Evolutionary conservation across 2,797 vertebrate genomes (phyloP), one percentile per base, ranked within the genome.

Genomic region (Strix occidentalis): DNA sequence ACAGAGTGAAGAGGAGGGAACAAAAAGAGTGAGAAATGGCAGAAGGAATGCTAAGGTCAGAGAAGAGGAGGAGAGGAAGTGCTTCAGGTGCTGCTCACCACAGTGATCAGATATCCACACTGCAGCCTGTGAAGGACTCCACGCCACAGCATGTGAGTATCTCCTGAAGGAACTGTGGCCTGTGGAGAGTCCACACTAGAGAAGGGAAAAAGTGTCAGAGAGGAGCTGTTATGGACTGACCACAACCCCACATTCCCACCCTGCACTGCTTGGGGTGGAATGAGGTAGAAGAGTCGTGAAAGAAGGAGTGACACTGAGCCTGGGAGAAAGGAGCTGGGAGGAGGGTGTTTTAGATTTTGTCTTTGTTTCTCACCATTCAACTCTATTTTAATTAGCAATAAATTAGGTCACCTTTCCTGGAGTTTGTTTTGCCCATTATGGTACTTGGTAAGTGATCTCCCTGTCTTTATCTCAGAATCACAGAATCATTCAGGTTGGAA

Each of bases 101-200:
- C 3, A 1, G 50, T 26, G 50, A 43, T n/a, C 6, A 28, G 24
- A n/a, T 39, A 35, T 43, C 31, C 11, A 10, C 17, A 18, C 29
- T 24, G 23, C 23, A 74, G 25, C 29, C 18, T 35, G 31, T 41
- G 66, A 13, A 54, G 43, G 35, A 65, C 37, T 24, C 33, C 41
- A 23, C 7, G 2, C 31, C 5, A 5, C 9, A 31, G 31, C 21
- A 51, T 24, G 29, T 37, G 11, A 13, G 6, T 35, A 45, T 24
- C 35, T 46, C 26, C 43, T 75, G 53, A 39, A 43, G 41, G 21
- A 72, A 41, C 29, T 46, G 13, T 33, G 37, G 13, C 17, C 14
- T 11, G 3, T 17, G 14, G 12, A 72, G 10, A 68, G 1, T 14
- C 15, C 18, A 53, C 0, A 1, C 1, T 24, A n/a, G 14, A 63